Evolutionary conservation across 2,797 vertebrate genomes (phyloP), one percentile per base, ranked within the genome.

Genomic region (Sciurus vulgaris): DNA sequence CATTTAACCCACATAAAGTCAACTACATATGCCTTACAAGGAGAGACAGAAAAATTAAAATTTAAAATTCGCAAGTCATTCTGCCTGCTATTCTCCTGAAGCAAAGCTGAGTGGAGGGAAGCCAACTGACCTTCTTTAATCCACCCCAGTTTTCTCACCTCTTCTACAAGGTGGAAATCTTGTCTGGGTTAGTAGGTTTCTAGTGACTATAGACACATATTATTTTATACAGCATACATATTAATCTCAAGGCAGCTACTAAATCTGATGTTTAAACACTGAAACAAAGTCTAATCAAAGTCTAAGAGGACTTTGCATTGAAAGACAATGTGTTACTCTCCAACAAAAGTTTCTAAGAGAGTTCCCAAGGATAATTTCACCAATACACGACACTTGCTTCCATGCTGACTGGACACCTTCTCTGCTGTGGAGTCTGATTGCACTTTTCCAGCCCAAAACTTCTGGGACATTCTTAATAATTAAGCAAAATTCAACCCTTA

Each of bases 1-100:
- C 20, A 44, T 47, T 87, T 92, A 87, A 47, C 65, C 51, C 84
- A 82, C 28, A 67, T 59, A 82, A 92, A 87, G 17, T 92, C 41
- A 86, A 35, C 41, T 28, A 56, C 17, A 69, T 70, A 9, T 56
- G 38, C 33, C 89, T 89, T 56, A 67, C 7, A 44, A 88, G 51
- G n/a, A 74, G 20, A 72, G 13, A 73, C 1, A 49, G 47, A 79
- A 44, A 59, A 86, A 77, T 89, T 5, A 65, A 87, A 87, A 44
- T 26, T 38, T 82, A 74, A 67, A 51, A 44, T 10, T 8, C 47
- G 13, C 15, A 79, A 90, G 20, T 2, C 22, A 72, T 74, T 86
- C 7, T 26, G 1, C 30, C 4, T 30, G 1, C 2, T 24, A 2
- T 49, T 81, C 18, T 76, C 13, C 5, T 28, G 77, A 49, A 76